phyloP scores from a whole-genome alignment of 2,113 vertebrate genomes.

The Oenanthe melanoleuca region DNA sequence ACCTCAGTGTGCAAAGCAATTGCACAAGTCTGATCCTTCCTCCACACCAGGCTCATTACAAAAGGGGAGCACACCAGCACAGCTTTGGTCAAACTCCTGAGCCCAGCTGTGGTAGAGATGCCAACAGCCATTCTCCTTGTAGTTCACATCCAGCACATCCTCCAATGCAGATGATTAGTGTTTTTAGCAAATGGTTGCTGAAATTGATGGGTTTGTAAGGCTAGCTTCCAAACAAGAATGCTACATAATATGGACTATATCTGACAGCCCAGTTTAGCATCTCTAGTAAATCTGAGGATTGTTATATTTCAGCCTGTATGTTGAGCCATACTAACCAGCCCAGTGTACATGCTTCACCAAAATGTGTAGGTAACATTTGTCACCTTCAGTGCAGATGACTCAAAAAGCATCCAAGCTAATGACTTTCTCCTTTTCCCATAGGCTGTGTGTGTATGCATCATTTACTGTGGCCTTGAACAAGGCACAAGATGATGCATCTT shows the following conservation, averaged over 20 bases:
- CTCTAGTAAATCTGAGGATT: not conserved
- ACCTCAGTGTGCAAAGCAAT: not conserved
- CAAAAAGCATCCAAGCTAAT: not conserved
- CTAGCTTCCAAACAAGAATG: not conserved
- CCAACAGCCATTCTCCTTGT: not conserved
- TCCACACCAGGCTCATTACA: not conserved
- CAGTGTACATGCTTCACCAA: not conserved
- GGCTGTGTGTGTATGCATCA: not conserved
- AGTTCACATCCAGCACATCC: not conserved
- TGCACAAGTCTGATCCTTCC: not conserved
- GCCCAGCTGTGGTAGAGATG: not conserved
- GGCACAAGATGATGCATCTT: not conserved
- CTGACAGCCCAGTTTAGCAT: not conserved
- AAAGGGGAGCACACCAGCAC: not conserved
- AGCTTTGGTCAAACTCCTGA: not conserved
- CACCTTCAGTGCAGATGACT: not conserved
- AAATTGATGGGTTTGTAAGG: not conserved
- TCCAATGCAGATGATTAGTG: not conserved
- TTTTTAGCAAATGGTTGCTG: not conserved
- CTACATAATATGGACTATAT: not conserved
- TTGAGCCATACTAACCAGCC: not conserved
- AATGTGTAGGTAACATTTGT: not conserved
- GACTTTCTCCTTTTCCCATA: not conserved
- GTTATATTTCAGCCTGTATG: not conserved
- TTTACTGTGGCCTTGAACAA: not conserved